phyloP scores from a whole-genome alignment of 2,113 vertebrate species.

The Hypomesus transpacificus region DNA sequence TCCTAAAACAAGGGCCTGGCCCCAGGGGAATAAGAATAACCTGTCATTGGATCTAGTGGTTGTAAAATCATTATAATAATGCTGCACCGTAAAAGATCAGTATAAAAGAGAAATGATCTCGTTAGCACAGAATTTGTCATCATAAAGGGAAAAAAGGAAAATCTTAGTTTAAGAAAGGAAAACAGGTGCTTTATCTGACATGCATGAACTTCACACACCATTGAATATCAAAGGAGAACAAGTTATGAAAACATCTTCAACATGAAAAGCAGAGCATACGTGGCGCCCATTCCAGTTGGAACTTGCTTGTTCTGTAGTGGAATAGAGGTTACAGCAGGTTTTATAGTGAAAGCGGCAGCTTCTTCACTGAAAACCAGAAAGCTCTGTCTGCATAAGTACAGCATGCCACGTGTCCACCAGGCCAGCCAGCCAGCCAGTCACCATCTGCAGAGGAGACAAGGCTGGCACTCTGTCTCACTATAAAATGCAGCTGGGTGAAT shows the following conservation, averaged over 20 bases:
- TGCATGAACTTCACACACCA: constrained; percentile 41
- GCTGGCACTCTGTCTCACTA: constrained; percentile 53
- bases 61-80: not conserved
- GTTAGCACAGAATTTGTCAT: too few relatives aligned
- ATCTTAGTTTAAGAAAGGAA: constrained; percentile 26
- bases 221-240: constrained; percentile 56
- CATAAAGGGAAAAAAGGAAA: constrained; percentile 25
- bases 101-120: too few relatives aligned
- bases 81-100: too few relatives aligned
- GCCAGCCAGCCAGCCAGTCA: constrained; percentile 28
- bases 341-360: not conserved
- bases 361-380: not conserved
- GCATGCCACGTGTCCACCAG: constrained; percentile 58
- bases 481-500: constrained; percentile 58
- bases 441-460: constrained; percentile 63
- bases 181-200: constrained; percentile 50
- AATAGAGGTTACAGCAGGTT: constrained; percentile 39
- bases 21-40: constrained; percentile 38
- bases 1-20: constrained; percentile 31
- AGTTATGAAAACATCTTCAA: constrained; percentile 48
- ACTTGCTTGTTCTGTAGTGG: constrained; percentile 27
- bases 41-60: constrained; percentile 46
- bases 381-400: constrained; percentile 36
- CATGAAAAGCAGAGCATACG: constrained; percentile 40
- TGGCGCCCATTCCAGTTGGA: constrained; percentile 52